Percentiles rank a stretch among this genome's conserved stretches.
Conservation (phyloP, 2,113 vertebrate genomes). For the Pterocles gutturalis region DNA sequence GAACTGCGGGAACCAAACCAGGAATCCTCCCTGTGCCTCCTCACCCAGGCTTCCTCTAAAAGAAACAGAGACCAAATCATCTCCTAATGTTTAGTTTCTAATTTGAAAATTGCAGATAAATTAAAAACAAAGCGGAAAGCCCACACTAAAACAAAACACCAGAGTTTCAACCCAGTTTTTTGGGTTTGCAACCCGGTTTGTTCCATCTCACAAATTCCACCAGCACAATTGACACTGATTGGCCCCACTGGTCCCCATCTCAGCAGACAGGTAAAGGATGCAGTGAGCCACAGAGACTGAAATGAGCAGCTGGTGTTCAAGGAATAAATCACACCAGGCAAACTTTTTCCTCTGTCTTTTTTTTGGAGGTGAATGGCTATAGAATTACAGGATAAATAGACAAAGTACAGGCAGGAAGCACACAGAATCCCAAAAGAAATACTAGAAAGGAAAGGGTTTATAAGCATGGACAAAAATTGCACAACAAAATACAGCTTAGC, state of each 20-base stretch:
- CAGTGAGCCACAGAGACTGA: constrained; percentile 18
- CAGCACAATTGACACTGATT: not conserved
- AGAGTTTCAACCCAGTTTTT: not conserved
- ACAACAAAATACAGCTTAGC: not conserved
- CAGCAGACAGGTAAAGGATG: not conserved
- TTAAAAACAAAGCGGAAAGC: not conserved
- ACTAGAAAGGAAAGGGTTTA: not conserved
- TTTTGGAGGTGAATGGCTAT: not conserved
- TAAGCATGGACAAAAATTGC: not conserved
- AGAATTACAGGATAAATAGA: not conserved
- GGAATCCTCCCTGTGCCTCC: constrained; percentile 7
- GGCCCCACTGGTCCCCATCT: not conserved
- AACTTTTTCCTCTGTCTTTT: not conserved
- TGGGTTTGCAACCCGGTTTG: not conserved
- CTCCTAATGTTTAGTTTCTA: not conserved
- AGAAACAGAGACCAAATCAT: not conserved
- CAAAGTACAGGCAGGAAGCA: not conserved
- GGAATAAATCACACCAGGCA: not conserved
- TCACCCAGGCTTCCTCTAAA: not conserved
- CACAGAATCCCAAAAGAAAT: not conserved
- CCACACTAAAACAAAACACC: not conserved
- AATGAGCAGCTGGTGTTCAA: constrained; percentile 7
- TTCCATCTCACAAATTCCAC: not conserved
- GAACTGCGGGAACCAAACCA: constrained; percentile 7
- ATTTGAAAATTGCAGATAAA: not conserved